These are phyloP conservation scores for Zophobas atratus DNA, from an alignment of 1,140 invertebrate species.

Conservation along the genomic window DNA sequence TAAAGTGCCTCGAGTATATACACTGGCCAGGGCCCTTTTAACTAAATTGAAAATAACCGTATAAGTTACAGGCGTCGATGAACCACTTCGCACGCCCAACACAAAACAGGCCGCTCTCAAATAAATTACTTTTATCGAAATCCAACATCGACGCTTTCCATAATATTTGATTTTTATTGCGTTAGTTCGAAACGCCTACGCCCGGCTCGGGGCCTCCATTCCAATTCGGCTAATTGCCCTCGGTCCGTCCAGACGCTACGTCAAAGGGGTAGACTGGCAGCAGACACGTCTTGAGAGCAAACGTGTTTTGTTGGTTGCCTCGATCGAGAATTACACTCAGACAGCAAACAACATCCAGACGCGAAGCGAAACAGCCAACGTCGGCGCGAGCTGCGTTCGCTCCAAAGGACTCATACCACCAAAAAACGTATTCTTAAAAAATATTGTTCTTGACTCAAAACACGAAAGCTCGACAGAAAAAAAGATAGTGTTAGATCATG, in stretches of 20 bases:
- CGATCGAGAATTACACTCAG: not conserved
- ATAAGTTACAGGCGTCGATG: conserved; percentile 65
- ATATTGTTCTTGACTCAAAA: no score
- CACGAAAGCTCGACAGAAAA: no score
- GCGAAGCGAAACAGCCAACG: no score
- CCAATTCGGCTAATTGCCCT: conserved; percentile 28
- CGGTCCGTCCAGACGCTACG: not conserved
- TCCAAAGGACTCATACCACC: no score
- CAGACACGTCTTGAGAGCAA: not conserved
- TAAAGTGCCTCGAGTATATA: conserved; percentile 61
- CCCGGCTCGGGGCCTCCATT: not conserved
- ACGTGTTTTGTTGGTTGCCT: conserved; percentile 9
- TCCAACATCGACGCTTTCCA: conserved; percentile 58
- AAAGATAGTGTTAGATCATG: no score
- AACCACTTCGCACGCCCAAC: conserved; percentile 60
- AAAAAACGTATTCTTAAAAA: no score
- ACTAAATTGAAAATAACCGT: conserved; percentile 66
- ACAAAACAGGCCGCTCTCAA: conserved; percentile 63
- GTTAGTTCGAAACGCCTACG: conserved; percentile 16
- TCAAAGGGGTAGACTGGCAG: no score
- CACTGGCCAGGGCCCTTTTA: conserved; percentile 66
- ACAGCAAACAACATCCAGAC: not conserved
- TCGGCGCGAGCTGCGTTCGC: not conserved
- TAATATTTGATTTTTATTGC: conserved; percentile 43
- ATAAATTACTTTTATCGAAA: conserved; percentile 66